Conservation (phyloP, 2,113 vertebrate genomes). For the Pomatostomus ruficeps region DNA sequence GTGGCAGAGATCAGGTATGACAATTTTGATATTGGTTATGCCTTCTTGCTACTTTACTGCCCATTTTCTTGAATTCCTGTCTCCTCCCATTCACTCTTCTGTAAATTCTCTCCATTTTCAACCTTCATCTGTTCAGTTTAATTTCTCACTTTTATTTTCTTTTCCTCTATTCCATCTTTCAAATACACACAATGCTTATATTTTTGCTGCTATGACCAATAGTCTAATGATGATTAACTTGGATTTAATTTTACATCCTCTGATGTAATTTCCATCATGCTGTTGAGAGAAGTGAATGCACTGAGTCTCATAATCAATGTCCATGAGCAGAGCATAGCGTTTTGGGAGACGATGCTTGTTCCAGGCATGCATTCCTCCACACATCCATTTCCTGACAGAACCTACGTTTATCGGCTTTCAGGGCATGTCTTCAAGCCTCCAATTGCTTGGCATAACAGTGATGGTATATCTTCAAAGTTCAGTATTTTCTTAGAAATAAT, state of each 20-base stretch:
- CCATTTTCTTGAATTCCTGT: neutral
- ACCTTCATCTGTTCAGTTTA: neutral
- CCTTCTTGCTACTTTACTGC: neutral
- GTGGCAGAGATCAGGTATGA: neutral
- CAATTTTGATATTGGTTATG: neutral
- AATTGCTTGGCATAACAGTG: neutral
- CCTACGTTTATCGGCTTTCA: neutral
- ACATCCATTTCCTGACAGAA: neutral
- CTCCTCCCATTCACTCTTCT: neutral
- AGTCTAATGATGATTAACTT: neutral
- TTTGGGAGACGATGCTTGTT: neutral
- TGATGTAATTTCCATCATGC: neutral
- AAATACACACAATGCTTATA: neutral
- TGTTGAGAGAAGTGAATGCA: neutral
- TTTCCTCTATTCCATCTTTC: neutral
- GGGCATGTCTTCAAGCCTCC: neutral
- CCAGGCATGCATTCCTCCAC: neutral
- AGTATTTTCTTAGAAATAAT: neutral
- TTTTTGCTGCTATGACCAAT: neutral
- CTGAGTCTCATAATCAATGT: neutral
- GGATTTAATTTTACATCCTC: neutral
- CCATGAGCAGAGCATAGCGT: neutral
- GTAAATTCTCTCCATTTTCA: neutral
- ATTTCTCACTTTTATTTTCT: neutral
- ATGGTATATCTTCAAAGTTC: neutral